A percentile compares a stretch with the other conserved stretches of the same genome.
phyloP scores from a whole-genome alignment of 2,113 vertebrate species.

The Labrus mixtus region DNA sequence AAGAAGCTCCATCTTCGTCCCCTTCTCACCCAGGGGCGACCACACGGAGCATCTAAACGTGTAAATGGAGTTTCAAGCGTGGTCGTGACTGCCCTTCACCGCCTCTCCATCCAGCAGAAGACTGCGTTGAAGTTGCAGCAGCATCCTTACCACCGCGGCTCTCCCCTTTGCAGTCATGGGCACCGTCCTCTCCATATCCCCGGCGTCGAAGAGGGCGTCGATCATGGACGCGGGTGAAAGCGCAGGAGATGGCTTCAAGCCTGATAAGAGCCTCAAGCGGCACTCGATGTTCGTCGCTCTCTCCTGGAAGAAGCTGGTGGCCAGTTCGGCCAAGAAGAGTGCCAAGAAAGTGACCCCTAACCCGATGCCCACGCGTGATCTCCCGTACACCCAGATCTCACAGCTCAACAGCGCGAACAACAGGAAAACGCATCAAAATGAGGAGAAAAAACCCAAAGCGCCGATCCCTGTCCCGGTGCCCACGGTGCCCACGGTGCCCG shows the following conservation, averaged over 20 bases:
- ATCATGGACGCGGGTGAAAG: constrained; percentile 67
- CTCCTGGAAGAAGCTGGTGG: constrained; percentile 91
- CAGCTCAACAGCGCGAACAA: constrained; percentile 79
- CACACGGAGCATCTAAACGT: constrained; percentile 14
- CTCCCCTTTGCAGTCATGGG: constrained; percentile 85
- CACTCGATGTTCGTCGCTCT: constrained; percentile 91
- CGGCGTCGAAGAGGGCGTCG: constrained; percentile 84
- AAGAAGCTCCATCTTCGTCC: not conserved
- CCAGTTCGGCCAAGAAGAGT: constrained; percentile 91
- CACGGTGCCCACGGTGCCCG: constrained; percentile 81
- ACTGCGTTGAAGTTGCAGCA: constrained; percentile 47
- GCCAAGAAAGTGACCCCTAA: constrained; percentile 93
- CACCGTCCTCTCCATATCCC: constrained; percentile 93
- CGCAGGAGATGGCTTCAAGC: constrained; percentile 56
- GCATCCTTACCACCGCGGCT: constrained; percentile 57
- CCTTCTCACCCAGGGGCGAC: not conserved
- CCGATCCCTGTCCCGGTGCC: constrained; percentile 87
- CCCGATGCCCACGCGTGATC: constrained; percentile 69
- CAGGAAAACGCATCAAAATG: constrained; percentile 71
- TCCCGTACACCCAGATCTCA: constrained; percentile 72
- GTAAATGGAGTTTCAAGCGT: constrained; percentile 72
- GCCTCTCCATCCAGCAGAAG: constrained; percentile 64
- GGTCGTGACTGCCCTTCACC: constrained; percentile 67
- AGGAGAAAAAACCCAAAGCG: constrained; percentile 80
- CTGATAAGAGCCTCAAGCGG: constrained; percentile 90